A percentile compares a stretch with the other conserved stretches of the same genome.
phyloP scores from a whole-genome alignment of 1,140 invertebrate species.

The Calephelis nemesis region DNA sequence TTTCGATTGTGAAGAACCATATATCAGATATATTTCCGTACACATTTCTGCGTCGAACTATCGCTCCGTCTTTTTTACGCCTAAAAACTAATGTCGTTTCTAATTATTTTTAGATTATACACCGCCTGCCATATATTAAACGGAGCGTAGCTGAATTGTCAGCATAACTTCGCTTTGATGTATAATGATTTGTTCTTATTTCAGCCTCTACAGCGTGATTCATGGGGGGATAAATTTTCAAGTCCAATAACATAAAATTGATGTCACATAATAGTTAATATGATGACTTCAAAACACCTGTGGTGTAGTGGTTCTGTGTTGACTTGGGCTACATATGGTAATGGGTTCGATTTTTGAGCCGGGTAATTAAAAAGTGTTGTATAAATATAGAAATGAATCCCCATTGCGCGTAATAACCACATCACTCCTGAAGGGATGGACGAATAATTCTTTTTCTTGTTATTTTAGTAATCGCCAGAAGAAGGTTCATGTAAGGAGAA shows the following conservation, averaged over 20 bases:
- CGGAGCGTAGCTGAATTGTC: slow-evolving; percentile 69
- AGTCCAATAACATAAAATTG: slow-evolving; percentile 61
- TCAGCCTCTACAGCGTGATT: slow-evolving; percentile 65
- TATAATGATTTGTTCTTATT: slow-evolving; percentile 76
- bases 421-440: no score
- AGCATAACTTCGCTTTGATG: slow-evolving; percentile 76
- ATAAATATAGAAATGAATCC: no score
- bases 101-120: slow-evolving; percentile 78
- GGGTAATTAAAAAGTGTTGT: no score
- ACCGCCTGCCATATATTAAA: slow-evolving; percentile 74
- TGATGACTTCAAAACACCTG: slow-evolving; percentile 35
- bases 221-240: slow-evolving; percentile 68
- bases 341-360: no score
- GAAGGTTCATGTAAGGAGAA: no score
- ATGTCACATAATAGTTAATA: slow-evolving; percentile 57
- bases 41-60: slow-evolving; percentile 47
- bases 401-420: no score
- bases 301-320: no score
- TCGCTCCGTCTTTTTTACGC: slow-evolving; percentile 71
- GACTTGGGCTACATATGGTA: no score
- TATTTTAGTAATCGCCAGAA: no score
- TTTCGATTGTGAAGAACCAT: slow-evolving; percentile 59
- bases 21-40: slow-evolving; percentile 72
- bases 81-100: slow-evolving; percentile 76
- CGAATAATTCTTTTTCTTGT: no score